These are phyloP conservation scores for Florisuga fusca DNA, from an alignment of 2,797 vertebrate genomes.

Conservation along the genomic window DNA sequence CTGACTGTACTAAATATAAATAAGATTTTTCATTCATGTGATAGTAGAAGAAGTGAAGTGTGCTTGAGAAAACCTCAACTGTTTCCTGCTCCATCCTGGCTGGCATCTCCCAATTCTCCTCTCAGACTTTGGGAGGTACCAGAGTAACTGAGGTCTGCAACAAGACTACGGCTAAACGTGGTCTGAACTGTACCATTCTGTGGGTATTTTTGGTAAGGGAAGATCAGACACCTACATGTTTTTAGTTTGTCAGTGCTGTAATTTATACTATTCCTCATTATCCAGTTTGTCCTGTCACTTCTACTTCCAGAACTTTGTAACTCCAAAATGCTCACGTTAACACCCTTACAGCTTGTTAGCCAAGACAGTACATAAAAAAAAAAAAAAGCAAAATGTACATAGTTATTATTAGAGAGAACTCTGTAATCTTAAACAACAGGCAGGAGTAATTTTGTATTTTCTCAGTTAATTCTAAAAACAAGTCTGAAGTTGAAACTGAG, in stretches of 20 bases:
- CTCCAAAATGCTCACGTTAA: not conserved
- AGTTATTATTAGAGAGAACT: not conserved
- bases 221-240: not conserved
- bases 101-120: not conserved
- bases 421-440: not conserved
- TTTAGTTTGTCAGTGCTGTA: not conserved
- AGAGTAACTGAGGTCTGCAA: not conserved
- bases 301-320: not conserved
- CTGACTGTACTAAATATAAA: not conserved
- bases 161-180: not conserved
- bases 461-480: not conserved
- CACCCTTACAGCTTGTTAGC: not conserved
- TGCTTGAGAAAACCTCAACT: not conserved
- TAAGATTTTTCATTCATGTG: not conserved
- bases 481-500: not conserved
- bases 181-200: not conserved
- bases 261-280: not conserved
- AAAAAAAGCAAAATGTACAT: not conserved
- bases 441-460: not conserved
- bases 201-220: not conserved
- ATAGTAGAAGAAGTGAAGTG: not conserved
- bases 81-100: not conserved
- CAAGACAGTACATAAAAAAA: not conserved
- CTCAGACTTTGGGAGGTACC: not conserved
- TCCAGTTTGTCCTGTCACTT: not conserved